Conservation (phyloP, 2,113 vertebrate species). For the Phalacrocorax brasilianus region DNA sequence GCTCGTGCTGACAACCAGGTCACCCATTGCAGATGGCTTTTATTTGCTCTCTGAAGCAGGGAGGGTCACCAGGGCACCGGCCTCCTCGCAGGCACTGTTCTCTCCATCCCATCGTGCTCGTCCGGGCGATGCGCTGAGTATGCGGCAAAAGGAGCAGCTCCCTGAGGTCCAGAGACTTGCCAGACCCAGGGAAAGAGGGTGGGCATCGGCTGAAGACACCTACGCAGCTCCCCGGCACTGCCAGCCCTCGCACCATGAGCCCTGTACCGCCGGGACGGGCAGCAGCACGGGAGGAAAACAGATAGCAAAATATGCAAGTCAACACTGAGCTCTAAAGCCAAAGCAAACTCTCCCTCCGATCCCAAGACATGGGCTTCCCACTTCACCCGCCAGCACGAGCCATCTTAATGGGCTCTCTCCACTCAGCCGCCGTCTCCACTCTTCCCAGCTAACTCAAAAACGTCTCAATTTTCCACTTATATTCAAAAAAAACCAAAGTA, state of each 20-base stretch:
- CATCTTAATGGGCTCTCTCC: not conserved
- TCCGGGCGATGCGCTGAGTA: not conserved
- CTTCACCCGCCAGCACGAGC: not conserved
- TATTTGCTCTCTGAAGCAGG: not conserved
- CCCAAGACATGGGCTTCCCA: not conserved
- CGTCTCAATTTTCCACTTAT: not conserved
- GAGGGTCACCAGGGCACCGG: not conserved
- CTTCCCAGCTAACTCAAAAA: not conserved
- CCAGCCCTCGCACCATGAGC: not conserved
- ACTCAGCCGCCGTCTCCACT: not conserved
- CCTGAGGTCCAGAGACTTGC: too few species aligned
- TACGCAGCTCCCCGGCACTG: not conserved
- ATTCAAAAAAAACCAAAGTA: not conserved
- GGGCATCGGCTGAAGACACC: not conserved
- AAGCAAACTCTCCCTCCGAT: not conserved
- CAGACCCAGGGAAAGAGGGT: too few species aligned
- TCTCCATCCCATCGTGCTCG: rapidly evolving
- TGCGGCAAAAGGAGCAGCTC: not conserved
- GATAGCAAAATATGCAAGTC: not conserved
- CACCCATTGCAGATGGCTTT: not conserved
- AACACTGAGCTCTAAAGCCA: not conserved
- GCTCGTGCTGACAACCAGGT: not conserved
- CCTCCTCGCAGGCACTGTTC: not conserved
- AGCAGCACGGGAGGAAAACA: not conserved
- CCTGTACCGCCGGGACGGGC: not conserved